phyloP scores from a whole-genome alignment of 2,888 invertebrate genomes.

The Nemurella pictetii region DNA sequence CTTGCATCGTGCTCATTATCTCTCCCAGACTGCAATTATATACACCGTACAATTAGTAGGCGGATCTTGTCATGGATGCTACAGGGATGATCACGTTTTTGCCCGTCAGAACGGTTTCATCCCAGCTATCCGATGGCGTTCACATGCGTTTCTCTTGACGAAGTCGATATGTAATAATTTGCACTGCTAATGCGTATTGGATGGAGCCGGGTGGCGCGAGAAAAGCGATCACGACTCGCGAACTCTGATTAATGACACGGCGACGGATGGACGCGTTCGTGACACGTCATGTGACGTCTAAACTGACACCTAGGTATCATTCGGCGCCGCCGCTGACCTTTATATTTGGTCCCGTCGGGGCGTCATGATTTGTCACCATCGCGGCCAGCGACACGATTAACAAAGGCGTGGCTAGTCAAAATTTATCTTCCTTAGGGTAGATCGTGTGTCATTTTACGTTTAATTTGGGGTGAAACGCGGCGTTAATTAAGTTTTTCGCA shows the following conservation, averaged over 20 bases:
- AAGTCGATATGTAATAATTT: too few relatives aligned
- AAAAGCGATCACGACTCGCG: not conserved
- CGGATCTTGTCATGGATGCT: too few relatives aligned
- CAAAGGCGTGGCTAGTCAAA: not conserved
- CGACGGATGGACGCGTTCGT: not conserved
- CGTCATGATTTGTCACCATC: not conserved
- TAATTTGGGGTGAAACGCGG: not conserved
- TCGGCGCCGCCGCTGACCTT: not conserved
- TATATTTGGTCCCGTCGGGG: not conserved
- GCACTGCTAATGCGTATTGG: not conserved
- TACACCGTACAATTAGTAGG: too few relatives aligned
- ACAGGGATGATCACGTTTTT: too few relatives aligned
- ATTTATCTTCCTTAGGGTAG: not conserved
- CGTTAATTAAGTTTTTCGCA: not conserved
- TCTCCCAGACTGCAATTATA: too few relatives aligned
- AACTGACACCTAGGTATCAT: not conserved
- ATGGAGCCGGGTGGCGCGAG: not conserved
- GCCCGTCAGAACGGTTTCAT: too few relatives aligned
- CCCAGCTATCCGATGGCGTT: too few relatives aligned
- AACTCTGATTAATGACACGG: not conserved
- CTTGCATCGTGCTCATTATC: too few relatives aligned
- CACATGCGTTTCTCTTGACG: not conserved
- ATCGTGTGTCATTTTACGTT: not conserved
- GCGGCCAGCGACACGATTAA: not conserved
- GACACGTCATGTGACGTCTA: not conserved